Evolutionary conservation across 2,113 vertebrate genomes (phyloP).

Genomic region (Cyanistes caeruleus): DNA sequence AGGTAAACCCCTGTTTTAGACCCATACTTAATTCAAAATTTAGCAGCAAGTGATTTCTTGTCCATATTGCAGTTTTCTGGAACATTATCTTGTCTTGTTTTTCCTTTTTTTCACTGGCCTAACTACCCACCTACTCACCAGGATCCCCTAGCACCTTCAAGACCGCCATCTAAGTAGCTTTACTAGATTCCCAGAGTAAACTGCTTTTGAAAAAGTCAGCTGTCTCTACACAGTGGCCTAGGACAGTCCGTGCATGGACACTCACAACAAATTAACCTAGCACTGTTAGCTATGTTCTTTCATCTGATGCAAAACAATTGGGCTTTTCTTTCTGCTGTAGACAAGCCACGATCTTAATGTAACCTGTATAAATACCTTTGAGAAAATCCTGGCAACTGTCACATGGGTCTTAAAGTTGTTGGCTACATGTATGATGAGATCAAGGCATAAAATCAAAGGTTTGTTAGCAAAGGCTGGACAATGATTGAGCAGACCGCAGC

Average conservation of each 20-base stretch:
- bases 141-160: not conserved
- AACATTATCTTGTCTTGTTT: not conserved
- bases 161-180: not conserved
- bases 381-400: not conserved
- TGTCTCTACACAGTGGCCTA: not conserved
- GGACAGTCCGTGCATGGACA: not conserved
- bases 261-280: not conserved
- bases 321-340: not conserved
- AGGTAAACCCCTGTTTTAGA: not conserved
- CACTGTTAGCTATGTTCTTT: not conserved
- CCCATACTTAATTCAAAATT: not conserved
- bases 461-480: not conserved
- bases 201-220: not conserved
- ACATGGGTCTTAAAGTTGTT: not conserved
- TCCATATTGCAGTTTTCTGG: not conserved
- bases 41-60: not conserved
- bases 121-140: not conserved
- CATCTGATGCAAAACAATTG: not conserved
- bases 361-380: not conserved
- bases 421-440: not conserved
- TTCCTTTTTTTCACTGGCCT: not conserved
- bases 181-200: not conserved
- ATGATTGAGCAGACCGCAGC: not conserved
- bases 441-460: not conserved
- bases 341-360: not conserved